Conservation (phyloP, 2,888 invertebrate species). For the Spatulosminthurus flaviceps region DNA sequence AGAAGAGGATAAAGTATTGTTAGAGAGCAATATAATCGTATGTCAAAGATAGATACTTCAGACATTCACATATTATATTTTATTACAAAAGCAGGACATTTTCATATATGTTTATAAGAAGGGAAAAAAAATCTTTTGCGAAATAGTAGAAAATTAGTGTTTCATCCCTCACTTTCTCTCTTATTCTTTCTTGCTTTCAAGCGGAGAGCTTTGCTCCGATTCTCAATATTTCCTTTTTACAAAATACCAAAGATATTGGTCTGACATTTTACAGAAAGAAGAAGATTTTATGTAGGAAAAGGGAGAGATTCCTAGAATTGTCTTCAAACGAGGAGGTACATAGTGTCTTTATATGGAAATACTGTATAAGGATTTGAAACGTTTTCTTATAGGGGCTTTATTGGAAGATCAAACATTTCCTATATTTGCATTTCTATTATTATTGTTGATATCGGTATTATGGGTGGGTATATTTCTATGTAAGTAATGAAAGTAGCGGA, state of each 20-base stretch:
- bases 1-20: not conserved
- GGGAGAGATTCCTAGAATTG: not conserved
- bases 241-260: not conserved
- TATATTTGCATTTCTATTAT: not conserved
- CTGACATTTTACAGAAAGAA: not conserved
- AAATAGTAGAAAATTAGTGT: conserved; percentile 8
- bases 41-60: not conserved
- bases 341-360: not conserved
- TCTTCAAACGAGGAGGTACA: not conserved
- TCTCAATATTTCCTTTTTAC: not conserved
- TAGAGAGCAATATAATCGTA: not conserved
- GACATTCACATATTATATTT: not conserved
- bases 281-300: conserved; percentile 6
- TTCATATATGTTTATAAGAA: not conserved
- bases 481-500: too few relatives aligned
- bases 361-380: not conserved
- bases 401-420: not conserved
- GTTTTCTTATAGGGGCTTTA: not conserved
- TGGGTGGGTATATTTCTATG: too few relatives aligned
- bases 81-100: too few relatives aligned
- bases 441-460: not conserved
- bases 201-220: not conserved
- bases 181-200: not conserved
- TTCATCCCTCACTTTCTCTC: not conserved
- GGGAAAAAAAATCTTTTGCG: not conserved